Base-by-base conservation (phyloP, 1,140 invertebrate species). In the Temnothorax longispinosus region DNA sequence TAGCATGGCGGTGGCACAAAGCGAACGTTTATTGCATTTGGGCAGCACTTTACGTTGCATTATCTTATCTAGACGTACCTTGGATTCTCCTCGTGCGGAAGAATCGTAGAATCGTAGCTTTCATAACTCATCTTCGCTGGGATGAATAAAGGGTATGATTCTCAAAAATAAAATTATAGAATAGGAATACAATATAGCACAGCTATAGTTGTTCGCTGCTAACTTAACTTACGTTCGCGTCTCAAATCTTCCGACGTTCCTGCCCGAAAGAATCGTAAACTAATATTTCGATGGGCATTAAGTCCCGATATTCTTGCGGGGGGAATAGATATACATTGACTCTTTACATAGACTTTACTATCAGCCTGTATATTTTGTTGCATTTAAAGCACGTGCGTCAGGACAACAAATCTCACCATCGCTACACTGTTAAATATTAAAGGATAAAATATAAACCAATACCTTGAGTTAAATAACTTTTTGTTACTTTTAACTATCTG, bases 1-100 rank as follows among this genome's bases (percentile, higher is more conserved):
- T 60, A 74, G 54, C 41, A 72, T 47, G 38, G 21, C 21, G 15
- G 5, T 60, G 41, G 52, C 54, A 74, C 67, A 82, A 74, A 82
- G 80, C 35, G 41, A 82, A 74, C 67, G 67, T 74, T 74, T 74
- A 82, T 82, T 74, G 27, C 52, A 74, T 74, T 60, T 82, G 27
- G 52, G 52, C 67, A n/a, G 52, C 67, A 47, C 67, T 74, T 75
- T 60, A 38, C 41, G 27, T 84, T 60, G 32, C 38, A 84, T 84
- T 75, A 74, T 65, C 62, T 69, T 54, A 54, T 62, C 44, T 47
- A n/a, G 44, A 15, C 69, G 54, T 50, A 75, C 13, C 54, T 60
- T 60, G 80, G 27, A 74, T 62, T 75, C n/a, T 56, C 41, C 18
- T 32, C 80, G 27, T 27, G 67, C 54, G 32, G 54, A 75, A 84